These are phyloP conservation scores for Trissoscelio sp. DNA, from an alignment of 2,888 invertebrate genomes.

Conservation along the genomic window DNA sequence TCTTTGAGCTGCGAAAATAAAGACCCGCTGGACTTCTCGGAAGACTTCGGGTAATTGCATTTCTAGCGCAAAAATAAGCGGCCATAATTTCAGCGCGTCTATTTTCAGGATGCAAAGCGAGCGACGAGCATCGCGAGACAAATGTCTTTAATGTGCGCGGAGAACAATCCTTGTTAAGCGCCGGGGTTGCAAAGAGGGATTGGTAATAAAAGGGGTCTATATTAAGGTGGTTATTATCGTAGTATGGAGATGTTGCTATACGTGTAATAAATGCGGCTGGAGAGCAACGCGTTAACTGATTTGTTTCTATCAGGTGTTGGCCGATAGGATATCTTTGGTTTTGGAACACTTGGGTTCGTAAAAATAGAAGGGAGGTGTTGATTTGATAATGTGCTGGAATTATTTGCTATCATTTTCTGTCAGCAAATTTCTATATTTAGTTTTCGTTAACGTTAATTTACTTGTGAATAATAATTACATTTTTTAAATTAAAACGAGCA, in stretches of 20 bases:
- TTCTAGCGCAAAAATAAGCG: conserved; percentile 38
- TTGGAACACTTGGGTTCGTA: conserved; percentile 1
- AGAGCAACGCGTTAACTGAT: conserved; percentile 45
- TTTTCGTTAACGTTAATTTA: too few species aligned
- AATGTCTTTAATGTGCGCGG: conserved; percentile 48
- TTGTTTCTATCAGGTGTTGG: conserved; percentile 57
- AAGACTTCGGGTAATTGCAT: conserved; percentile 41
- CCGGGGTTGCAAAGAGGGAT: conserved; percentile 20
- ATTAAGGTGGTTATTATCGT: conserved; percentile 59
- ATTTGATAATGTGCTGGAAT: conserved; percentile 11
- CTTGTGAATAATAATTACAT: too few species aligned
- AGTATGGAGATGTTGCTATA: conserved; percentile 35
- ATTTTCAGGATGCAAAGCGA: conserved; percentile 52
- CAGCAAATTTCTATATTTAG: too few species aligned
- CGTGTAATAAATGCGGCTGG: conserved; percentile 2
- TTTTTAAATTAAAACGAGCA: too few species aligned
- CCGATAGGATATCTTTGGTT: not conserved
- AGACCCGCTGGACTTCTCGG: conserved; percentile 32
- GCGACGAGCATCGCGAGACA: conserved; percentile 38
- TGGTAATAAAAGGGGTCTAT: conserved; percentile 54
- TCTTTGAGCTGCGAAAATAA: conserved; percentile 39
- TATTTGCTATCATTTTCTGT: too few species aligned
- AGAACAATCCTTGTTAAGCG: conserved; percentile 59
- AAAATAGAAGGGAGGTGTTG: conserved; percentile 31
- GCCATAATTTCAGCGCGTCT: conserved; percentile 44